Evolutionary conservation across 2,888 invertebrate genomes (phyloP), one percentile per base, ranked within the genome.

Genomic region (Thera obeliscata): DNA sequence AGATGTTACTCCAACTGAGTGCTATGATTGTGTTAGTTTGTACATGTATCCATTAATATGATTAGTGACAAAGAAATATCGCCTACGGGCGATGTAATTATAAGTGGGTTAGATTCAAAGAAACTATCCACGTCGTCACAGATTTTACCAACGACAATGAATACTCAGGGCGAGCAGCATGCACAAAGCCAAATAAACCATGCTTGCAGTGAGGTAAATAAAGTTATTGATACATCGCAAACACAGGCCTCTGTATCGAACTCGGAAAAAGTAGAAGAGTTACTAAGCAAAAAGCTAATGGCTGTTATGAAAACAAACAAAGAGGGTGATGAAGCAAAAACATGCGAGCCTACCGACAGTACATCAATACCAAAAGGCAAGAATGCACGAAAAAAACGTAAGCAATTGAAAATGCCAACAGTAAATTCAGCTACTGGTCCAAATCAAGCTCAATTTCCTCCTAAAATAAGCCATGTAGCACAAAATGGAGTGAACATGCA

Each of bases 331-430:
- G 75, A 71, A 64, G 76, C 71, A 56, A 74, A 75, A 38, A 49
- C 50, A 35, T 9, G 22, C 12, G 65, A 65, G 35, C 12, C 2
- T 43, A 63, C 71, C 67, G 74, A 81, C 73, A 72, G 74, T 69
- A 67, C 76, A 56, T 52, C 71, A 54, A 66, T n/a, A 35, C 62
- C 79, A 5, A 90, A 86, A 78, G 83, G 76, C 56, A 91, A 88
- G 76, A 87, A 90, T 74, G 81, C 82, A 82, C 76, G 74, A 89
- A 89, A 75, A 89, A 86, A 79, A 73, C 70, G 84, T 55, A 88
- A 86, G 77, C 81, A 85, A 54, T 75, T 74, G 58, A 67, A 67
- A 61, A 61, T 91, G 64, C 79, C 85, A 74, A 84, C 81, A 69
- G 69, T 62, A 11, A 76, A 76, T 74, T 64, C 70, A 61, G 71